Conservation (phyloP, 2,888 invertebrate species). For the Caenorhabditis virilis region DNA sequence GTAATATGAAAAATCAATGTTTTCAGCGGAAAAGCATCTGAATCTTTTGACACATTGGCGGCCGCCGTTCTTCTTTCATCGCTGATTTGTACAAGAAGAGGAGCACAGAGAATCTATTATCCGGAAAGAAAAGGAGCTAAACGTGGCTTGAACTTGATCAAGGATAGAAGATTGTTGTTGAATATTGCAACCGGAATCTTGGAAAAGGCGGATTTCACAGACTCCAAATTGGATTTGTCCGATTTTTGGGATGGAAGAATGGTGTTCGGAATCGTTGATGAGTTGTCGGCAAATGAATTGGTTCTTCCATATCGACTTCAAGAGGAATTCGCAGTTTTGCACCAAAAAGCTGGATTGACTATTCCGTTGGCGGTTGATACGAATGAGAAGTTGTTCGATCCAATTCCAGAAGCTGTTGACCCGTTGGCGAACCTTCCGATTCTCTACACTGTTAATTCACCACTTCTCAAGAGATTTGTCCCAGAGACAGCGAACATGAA, state of each 20-base stretch:
- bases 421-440: conserved; percentile 44
- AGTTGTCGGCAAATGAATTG: conserved; percentile 41
- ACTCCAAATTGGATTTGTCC: conserved; percentile 39
- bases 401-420: conserved; percentile 39
- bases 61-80: conserved; percentile 60
- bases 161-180: conserved; percentile 51
- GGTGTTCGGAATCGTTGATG: conserved; percentile 57
- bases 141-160: conserved; percentile 47
- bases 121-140: conserved; percentile 40
- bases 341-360: conserved; percentile 53
- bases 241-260: conserved; percentile 68
- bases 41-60: conserved; percentile 58
- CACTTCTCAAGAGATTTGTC: conserved; percentile 52
- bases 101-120: conserved; percentile 45
- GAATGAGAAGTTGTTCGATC: conserved; percentile 58
- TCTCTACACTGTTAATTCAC: conserved; percentile 51
- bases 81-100: conserved; percentile 52
- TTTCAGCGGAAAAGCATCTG: conserved; percentile 32
- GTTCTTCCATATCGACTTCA: conserved; percentile 64
- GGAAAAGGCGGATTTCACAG: conserved; percentile 34
- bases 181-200: conserved; percentile 44
- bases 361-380: conserved; percentile 60
- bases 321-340: conserved; percentile 60
- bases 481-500: conserved; percentile 48
- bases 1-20: background rate